Conservation (phyloP, 2,888 invertebrate species). For the Ormyrus nitidulus region DNA sequence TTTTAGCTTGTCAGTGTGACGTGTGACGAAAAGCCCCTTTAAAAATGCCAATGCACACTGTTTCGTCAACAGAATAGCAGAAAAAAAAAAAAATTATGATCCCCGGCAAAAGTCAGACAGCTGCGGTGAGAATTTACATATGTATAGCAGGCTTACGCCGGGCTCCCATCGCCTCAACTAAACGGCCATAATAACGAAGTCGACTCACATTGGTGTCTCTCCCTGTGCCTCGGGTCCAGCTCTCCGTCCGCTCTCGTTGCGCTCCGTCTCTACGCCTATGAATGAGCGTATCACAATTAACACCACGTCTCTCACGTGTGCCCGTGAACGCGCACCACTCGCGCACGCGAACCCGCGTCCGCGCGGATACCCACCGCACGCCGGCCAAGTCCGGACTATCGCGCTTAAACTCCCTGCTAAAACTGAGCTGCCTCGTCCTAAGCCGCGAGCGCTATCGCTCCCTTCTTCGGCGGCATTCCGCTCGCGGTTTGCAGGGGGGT, state of each 20-base stretch:
- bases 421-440: constrained; percentile 44
- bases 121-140: too few species aligned
- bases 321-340: constrained; percentile 9
- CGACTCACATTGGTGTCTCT: constrained; percentile 51
- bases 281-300: constrained; percentile 44
- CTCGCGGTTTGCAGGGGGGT: not conserved
- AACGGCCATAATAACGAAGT: constrained; percentile 47
- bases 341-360: not conserved
- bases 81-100: constrained; percentile 9
- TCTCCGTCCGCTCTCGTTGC: not conserved
- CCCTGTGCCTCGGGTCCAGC: constrained; percentile 20
- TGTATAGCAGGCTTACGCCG: not conserved
- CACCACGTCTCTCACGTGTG: constrained; percentile 37
- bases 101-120: too few species aligned
- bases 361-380: not conserved
- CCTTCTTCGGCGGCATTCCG: constrained; percentile 45
- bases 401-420: constrained; percentile 53
- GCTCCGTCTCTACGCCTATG: not conserved
- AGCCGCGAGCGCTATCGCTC: constrained; percentile 60
- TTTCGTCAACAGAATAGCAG: not conserved
- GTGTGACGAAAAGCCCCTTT: not conserved
- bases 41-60: constrained; percentile 3
- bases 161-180: constrained; percentile 34
- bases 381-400: constrained; percentile 6
- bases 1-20: constrained; percentile 5